Base-by-base conservation (phyloP, 2,888 invertebrate genomes). In the Plusia festucae region DNA sequence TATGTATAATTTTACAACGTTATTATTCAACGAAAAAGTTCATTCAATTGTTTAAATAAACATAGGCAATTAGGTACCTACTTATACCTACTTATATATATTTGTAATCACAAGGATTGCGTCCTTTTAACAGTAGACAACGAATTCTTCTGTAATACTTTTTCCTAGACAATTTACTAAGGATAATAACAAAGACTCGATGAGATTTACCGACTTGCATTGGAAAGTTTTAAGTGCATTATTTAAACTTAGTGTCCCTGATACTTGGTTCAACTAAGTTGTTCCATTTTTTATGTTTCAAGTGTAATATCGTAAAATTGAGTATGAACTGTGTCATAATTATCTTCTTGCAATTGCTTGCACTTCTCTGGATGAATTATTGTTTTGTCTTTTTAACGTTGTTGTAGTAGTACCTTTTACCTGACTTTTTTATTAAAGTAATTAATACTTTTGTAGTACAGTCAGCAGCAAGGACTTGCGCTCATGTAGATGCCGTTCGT, bases 271-370 rank as follows among this genome's bases (percentile, higher is more conserved):
- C 15, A 20, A 34, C 7, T 22, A 15, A 24, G 8, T 5, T n/a
- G 40, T 24, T 15, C 40, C 55, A 9, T 40, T 44, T 22, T 55
- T 24, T 55, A 55, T 24, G 15, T 18, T 20, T 49, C 18, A 9
- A 49, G 15, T n/a, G 40, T n/a, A 44, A 56, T 56, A 27, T 55
- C 56, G 56, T 56, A 56, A 56, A 54, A 56, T 56, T 11, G 16
- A 11, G 16, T 55, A 24, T 44, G 13, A 56, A 13, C 24, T 49
- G 46, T 3, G 44, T 44, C 22, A 11, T 15, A 56, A 51, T 8
- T 52, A n/a, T 22, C 22, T 52, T 13, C 20, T 49, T 49, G 20
- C 46, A 11, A 18, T 9, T 1, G 16, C 18, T 46, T 46, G 18
- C 46, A 49, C 46, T 49, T 20, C 11, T 11, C 46, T 49, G 16